Evolutionary conservation across 2,797 vertebrate species (phyloP).

Genomic region (Poeciliopsis presidionis): DNA sequence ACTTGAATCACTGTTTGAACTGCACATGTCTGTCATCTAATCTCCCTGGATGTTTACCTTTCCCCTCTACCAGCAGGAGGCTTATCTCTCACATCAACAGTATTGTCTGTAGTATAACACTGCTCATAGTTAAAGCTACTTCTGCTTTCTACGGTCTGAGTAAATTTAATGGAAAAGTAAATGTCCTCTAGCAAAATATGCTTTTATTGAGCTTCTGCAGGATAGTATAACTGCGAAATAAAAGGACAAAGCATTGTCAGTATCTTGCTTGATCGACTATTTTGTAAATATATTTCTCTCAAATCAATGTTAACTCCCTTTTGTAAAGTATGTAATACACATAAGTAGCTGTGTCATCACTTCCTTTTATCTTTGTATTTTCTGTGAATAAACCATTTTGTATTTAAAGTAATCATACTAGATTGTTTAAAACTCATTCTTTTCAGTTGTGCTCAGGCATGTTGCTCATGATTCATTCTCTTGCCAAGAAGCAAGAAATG

Average conservation of each 20-base stretch:
- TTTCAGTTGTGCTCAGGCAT: not conserved
- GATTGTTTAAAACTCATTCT: not conserved
- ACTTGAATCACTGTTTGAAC: slow-evolving; percentile 59
- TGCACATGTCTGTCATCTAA: slow-evolving; percentile 66
- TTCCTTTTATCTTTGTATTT: not conserved
- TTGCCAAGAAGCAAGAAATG: not conserved
- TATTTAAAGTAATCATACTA: not conserved
- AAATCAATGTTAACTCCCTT: not conserved
- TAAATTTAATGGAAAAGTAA: slow-evolving; percentile 49
- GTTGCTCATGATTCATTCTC: not conserved
- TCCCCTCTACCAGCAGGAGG: slow-evolving; percentile 41
- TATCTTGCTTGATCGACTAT: not conserved
- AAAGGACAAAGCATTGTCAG: not conserved
- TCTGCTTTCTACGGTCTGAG: slow-evolving; percentile 53
- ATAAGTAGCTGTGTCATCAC: not conserved
- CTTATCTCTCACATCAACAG: slow-evolving; percentile 67
- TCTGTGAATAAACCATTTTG: not conserved
- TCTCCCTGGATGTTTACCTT: slow-evolving; percentile 73
- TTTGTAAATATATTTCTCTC: not conserved
- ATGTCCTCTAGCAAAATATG: slow-evolving; percentile 40
- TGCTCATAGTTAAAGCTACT: slow-evolving; percentile 53
- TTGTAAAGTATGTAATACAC: not conserved
- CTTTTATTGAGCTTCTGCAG: slow-evolving; percentile 41
- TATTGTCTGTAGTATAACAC: slow-evolving; percentile 49
- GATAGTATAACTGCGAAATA: not conserved